Base-by-base conservation (phyloP, 2,113 vertebrate genomes). In the Nansenia antarctica region DNA sequence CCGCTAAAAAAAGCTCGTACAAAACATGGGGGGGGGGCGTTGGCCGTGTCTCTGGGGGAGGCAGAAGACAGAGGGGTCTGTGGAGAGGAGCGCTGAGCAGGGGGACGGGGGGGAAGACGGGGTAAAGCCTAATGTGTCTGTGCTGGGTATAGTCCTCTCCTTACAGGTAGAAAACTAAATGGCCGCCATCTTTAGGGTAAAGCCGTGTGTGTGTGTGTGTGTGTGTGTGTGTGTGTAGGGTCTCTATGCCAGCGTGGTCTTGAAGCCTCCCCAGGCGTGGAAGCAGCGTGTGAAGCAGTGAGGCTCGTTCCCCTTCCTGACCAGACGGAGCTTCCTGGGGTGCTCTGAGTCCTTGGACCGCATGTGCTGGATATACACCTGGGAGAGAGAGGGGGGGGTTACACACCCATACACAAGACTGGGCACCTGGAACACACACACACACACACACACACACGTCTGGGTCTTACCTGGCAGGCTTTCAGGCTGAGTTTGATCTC, bases 321-420 rank as follows among this genome's bases (percentile, higher is more conserved):
- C 96, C 80, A 99, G 93, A 11, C 98, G 94, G 42, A 99, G 94
- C 69, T 97, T 97, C 70, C 97, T 93, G 2, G 95, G 95, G 0
- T 62, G 91, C 0, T 93, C 77, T 0, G 89, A 5, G 1, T 97
- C 95, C 78, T 99, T 99, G 7, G 96, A 91, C 58, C 96, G 93
- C 93, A 96, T 93, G 92, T 98, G 96, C 87, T 99, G 97, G 86
- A 99, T 99, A 80, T 99, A 99, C 24, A 99, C 98, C 98, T 99
- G 83, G 3, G 34, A 58, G 14, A 29, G 39, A 1, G 1, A 2
- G n/a, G 2, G 14, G 49, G 22, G 14, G 8, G 7, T 8, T 14
- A 52, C 18, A 52, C 5, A 20, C 5, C 14, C 5, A 49, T 0
- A 49, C 45, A 49, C 45, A 49, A 18, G 11, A 49, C 98, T 98